Evolutionary conservation across 2,113 vertebrate species (phyloP), one percentile per base, ranked within the genome.

Genomic region (Notarius quadriscutis): DNA sequence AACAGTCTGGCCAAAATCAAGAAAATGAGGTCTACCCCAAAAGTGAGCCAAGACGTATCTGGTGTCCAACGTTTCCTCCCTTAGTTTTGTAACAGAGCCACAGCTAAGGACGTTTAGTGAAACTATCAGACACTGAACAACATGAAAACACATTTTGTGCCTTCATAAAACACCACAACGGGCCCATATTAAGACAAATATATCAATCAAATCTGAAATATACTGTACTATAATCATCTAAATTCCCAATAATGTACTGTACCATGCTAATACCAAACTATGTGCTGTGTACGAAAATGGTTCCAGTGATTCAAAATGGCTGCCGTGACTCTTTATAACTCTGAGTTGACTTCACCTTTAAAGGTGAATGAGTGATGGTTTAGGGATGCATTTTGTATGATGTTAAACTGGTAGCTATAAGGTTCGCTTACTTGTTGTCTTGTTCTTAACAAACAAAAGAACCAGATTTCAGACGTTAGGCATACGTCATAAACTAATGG

Each of bases 51-150:
- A 79, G 75, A 6, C 12, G 0, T 30, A 55, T 79, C 51, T 79
- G 50, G 25, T 79, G 75, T 79, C 75, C 25, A 79, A 79, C 55
- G 74, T 51, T 77, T 53, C 50, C 74, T 77, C 74, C 74, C 74
- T 77, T 51, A 53, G 1, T 25, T 51, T 48, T 50, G 41, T 50
- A 20, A 34, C 5, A 8, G 71, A 74, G 71, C 48, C 48, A 53
- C 22, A 51, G n/a, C 14, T 51, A 53, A 77, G 22, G 22, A 22
- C 6, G 11, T 53, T 41, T 48, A 51, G 48, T 20, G 53, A 77
- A 77, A 53, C 17, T 48, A 22, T 74, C 41, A 50, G 8, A 11
- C 17, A 22, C 71, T 72, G 71, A 72, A 10, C 34, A 74, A 11
- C 41, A 71, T 34, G 18, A 71, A 18, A 34, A 17, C 1, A 30